Conservation (phyloP, 1,140 invertebrate genomes). For the Diuraphis noxia region DNA sequence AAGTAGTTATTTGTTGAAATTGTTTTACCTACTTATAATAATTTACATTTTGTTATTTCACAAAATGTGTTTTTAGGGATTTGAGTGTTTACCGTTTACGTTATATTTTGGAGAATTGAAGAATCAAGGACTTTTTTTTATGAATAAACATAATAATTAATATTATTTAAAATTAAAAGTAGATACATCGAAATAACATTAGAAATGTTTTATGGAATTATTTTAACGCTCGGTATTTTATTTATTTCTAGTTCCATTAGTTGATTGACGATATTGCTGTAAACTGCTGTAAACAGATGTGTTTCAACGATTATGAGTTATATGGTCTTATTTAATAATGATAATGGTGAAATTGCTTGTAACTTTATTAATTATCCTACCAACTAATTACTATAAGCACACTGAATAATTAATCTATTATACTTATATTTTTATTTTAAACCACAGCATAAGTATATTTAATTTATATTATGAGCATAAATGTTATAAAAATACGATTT, state of each 20-base stretch:
- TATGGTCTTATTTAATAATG: neutral
- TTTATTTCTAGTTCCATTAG: neutral
- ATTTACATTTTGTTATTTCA: neutral
- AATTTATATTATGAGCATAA: neutral
- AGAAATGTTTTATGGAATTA: neutral
- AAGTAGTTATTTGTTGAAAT: neutral
- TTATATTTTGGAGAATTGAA: neutral
- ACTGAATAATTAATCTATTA: neutral
- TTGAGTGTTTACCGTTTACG: neutral
- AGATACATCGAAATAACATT: neutral
- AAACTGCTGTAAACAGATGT: neutral
- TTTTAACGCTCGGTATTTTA: neutral
- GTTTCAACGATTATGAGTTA: neutral
- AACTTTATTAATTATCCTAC: neutral
- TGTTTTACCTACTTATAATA: neutral
- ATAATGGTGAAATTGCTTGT: neutral
- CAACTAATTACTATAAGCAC: neutral
- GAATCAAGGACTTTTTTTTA: neutral
- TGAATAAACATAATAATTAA: constrained; percentile 24
- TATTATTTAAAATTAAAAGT: neutral
- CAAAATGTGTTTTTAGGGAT: neutral
- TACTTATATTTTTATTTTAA: neutral
- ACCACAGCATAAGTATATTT: neutral
- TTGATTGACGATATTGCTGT: neutral
- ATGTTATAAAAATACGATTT: neutral